Conservation (phyloP, 2,888 invertebrate species). For the Philonicus albiceps region DNA sequence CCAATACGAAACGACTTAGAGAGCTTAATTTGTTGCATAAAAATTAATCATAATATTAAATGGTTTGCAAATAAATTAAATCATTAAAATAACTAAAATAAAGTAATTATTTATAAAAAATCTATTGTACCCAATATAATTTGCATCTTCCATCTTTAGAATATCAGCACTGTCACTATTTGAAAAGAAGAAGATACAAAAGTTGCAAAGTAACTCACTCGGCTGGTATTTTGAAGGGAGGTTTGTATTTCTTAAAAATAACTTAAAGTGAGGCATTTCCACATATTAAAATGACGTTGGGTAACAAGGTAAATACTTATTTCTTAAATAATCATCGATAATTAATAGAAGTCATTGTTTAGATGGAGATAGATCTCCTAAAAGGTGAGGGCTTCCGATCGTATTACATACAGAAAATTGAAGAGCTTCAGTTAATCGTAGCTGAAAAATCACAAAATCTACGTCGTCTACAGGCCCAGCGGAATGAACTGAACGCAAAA, state of each 20-base stretch:
- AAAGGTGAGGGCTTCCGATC: slow-evolving; percentile 87
- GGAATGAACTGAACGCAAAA: slow-evolving; percentile 99
- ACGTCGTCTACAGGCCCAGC: slow-evolving; percentile 94
- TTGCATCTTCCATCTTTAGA: not conserved
- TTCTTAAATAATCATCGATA: not conserved
- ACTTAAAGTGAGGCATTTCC: not conserved
- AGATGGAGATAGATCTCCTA: slow-evolving; percentile 60
- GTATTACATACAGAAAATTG: slow-evolving; percentile 97
- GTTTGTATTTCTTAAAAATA: not conserved
- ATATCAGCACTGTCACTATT: not conserved
- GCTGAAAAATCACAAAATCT: slow-evolving; percentile 98
- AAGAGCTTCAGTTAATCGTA: slow-evolving; percentile 93
- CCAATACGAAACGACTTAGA: not conserved
- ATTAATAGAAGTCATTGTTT: not conserved
- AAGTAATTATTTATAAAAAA: not conserved
- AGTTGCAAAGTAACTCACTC: slow-evolving; percentile 4
- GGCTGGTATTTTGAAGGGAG: not conserved
- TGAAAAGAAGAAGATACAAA: slow-evolving; percentile 15
- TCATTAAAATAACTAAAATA: not conserved
- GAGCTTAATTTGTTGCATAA: not conserved
- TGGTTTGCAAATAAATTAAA: not conserved
- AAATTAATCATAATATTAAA: not conserved
- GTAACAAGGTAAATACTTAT: not conserved
- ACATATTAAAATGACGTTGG: not conserved
- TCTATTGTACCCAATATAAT: not conserved